Base-by-base conservation (phyloP, 2,113 vertebrate species). In the Microtus richardsoni region DNA sequence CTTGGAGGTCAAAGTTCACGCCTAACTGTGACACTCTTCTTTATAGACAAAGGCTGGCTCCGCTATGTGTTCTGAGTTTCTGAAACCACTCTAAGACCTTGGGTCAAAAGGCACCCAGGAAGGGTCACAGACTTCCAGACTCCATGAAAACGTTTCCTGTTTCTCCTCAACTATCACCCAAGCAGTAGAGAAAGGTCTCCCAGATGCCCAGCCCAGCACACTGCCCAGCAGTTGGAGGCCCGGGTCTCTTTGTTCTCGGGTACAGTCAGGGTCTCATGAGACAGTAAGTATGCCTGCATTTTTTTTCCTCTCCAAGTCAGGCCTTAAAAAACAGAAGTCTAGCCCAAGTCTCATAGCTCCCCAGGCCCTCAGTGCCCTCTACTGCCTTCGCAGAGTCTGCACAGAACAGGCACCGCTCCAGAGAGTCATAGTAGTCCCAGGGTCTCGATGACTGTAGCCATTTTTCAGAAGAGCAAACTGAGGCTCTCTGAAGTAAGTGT, bases 381-480 rank as follows among this genome's bases (percentile, higher is more conserved):
- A 1, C 28, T 88, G 47, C 47, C 12, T 26, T 39, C 47, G n/a
- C 1, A 26, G 47, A 26, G 21, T 36, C 66, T 70, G 4, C 36
- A 30, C 3, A 49, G 28, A 9, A 7, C 0, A 41, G 58, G 14
- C 80, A 22, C 21, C 1, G 5, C 24, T n/a, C 58, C 6, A 2
- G 9, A 41, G 86, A 92, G 36, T 24, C 41, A 28, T 3, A 19
- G 47, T 21, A 73, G 62, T 47, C 52, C 60, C 44, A n/a, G 64
- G 52, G 88, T 49, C 36, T 89, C 64, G 21, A 54, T 17, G 10
- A 75, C 14, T 26, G 3, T 16, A 73, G 39, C 83, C 91, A 77
- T 82, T 94, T 96, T 92, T 74, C 75, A 78, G 84, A 96, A 47
- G 83, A 49, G 71, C 80, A 97, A 73, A 92, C 49, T 52, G 83